Base-by-base conservation (phyloP, 2,113 vertebrate genomes). In the Calyptommatus sinebrachiatus region DNA sequence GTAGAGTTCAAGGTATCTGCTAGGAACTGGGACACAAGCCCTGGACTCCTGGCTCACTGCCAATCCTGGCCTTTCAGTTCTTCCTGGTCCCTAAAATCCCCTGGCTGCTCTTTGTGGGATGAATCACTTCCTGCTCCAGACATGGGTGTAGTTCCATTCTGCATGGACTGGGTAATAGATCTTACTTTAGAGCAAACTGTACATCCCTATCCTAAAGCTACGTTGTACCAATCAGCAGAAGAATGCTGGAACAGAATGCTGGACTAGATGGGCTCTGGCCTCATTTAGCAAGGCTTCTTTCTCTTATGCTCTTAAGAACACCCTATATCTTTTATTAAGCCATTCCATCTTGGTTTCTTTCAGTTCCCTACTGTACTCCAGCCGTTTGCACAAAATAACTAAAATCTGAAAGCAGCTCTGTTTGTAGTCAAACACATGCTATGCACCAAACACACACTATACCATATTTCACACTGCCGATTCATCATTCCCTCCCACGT, bases 21-120 rank as follows among this genome's bases (percentile, higher is more conserved):
- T 22, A n/a, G 70, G 57, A 48, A 31, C 41, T 69, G 53, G 28
- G 65, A 62, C 45, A 46, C 65, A 73, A 78, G 60, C 76, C 76
- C n/a, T 50, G 29, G 63, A 48, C n/a, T 69, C 69, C 50, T 69
- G 71, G 71, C 28, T 66, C 3, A 18, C 21, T 45, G 63, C 71
- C 71, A n/a, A 3, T 24, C 6, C 21, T n/a, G 60, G 41, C 29
- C 69, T 68, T 83, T 74, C 63, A 57, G 18, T 67, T 83, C 72
- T 83, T 69, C 82, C 76, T 74, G 71, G 20, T 83, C 41, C 53
- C 71, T 68, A 61, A 74, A 74, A 78, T 83, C 73, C 82, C 82
- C 41, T 2, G 35, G 31, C 57, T 35, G 28, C 53, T 73, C 35
- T 73, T 48, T 63, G 45, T 69, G 60, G 45, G 31, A 73, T 83